phyloP scores from a whole-genome alignment of 1,140 invertebrate species.

The Brachionus calyciflorus region DNA sequence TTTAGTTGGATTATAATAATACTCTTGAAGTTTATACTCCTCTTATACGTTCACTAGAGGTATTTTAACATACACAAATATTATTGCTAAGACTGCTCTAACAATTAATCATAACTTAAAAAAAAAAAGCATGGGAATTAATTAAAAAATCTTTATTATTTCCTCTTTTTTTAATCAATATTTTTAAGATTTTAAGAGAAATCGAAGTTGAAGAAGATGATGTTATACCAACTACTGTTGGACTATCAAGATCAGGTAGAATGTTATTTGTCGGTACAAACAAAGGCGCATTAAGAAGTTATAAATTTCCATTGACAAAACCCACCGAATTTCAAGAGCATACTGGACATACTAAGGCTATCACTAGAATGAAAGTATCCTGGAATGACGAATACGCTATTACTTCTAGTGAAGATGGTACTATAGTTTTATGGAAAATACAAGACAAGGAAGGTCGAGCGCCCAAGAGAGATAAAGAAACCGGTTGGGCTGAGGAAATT shows the following conservation, averaged over 20 bases:
- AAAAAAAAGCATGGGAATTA: neutral
- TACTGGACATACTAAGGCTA: constrained; percentile 67
- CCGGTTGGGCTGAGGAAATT: constrained; percentile 71
- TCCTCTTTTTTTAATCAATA: constrained; percentile 51
- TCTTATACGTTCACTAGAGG: neutral
- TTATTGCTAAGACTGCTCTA: too few relatives aligned
- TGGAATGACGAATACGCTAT: constrained; percentile 76
- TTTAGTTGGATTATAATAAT: too few relatives aligned
- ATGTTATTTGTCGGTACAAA: constrained; percentile 73
- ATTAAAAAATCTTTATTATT: constrained; percentile 15
- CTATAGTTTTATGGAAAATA: constrained; percentile 79
- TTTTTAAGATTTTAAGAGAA: constrained; percentile 51
- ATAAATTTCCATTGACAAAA: constrained; percentile 73
- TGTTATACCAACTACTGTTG: constrained; percentile 64
- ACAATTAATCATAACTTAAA: neutral
- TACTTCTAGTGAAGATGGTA: constrained; percentile 71
- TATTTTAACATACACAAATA: neutral
- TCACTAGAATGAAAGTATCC: constrained; percentile 61
- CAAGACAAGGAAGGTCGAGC: constrained; percentile 72
- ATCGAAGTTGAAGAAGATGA: constrained; percentile 55
- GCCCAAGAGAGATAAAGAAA: constrained; percentile 70
- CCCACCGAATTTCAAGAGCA: constrained; percentile 71
- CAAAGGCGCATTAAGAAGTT: constrained; percentile 70
- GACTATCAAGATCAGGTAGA: constrained; percentile 70
- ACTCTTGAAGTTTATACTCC: too few relatives aligned